A percentile compares a stretch with the other conserved stretches of the same genome.
These are phyloP conservation scores for Clamator glandarius DNA, from an alignment of 2,797 vertebrate genomes.

Conservation along the genomic window DNA sequence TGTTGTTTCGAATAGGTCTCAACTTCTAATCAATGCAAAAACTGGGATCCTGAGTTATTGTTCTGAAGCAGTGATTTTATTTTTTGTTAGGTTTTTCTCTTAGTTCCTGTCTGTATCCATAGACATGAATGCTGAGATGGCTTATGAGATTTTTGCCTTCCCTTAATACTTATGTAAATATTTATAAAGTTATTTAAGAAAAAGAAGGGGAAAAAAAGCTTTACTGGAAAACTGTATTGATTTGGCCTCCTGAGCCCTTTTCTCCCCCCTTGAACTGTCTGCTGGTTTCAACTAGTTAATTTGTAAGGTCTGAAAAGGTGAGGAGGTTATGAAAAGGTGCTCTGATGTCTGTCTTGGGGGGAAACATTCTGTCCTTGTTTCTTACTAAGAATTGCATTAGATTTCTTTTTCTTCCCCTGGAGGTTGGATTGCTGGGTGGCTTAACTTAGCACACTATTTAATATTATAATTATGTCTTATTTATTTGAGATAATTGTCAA, in stretches of 20 bases:
- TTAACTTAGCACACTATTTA: constrained; percentile 79
- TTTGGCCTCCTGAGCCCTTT: constrained; percentile 67
- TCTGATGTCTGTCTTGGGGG: constrained; percentile 70
- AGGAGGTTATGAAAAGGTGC: constrained; percentile 62
- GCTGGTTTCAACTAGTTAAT: constrained; percentile 70
- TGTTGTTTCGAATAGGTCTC: constrained; percentile 77
- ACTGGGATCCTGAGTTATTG: constrained; percentile 71
- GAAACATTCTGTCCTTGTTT: constrained; percentile 71
- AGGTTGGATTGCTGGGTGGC: constrained; percentile 74
- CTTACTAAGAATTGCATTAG: constrained; percentile 68
- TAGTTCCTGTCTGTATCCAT: constrained; percentile 72
- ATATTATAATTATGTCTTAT: constrained; percentile 82
- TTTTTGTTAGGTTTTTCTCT: constrained; percentile 55
- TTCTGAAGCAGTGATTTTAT: constrained; percentile 69
- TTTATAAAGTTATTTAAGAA: constrained; percentile 74
- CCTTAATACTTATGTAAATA: constrained; percentile 76
- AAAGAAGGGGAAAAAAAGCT: constrained; percentile 38
- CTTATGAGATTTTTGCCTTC: constrained; percentile 73
- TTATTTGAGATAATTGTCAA: constrained; percentile 84
- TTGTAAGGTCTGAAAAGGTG: constrained; percentile 71
- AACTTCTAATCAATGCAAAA: constrained; percentile 75
- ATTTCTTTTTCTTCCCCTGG: constrained; percentile 71
- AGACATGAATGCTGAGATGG: constrained; percentile 70
- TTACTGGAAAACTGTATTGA: constrained; percentile 66
- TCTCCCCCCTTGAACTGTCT: constrained; percentile 61